phyloP scores from a whole-genome alignment of 2,888 invertebrate genomes.

The Mamestra brassicae region DNA sequence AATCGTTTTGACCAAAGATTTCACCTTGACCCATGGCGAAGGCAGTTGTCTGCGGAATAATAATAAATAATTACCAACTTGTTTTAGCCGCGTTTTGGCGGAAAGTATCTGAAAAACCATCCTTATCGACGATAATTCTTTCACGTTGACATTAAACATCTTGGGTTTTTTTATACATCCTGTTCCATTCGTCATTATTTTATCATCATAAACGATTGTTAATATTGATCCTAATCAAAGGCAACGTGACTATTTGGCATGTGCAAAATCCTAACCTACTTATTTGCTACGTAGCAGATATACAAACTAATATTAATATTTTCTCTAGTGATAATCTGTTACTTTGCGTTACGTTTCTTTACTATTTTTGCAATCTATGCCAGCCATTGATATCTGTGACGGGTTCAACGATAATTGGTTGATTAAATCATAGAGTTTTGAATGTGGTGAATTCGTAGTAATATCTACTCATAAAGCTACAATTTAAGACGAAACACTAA shows the following conservation, averaged over 20 bases:
- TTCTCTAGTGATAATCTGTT: conserved; percentile 10
- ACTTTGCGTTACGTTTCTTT: conserved; percentile 22
- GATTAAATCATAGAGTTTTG: not conserved
- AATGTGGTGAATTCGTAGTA: not conserved
- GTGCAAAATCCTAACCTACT: conserved; percentile 15
- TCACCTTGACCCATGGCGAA: conserved; percentile 71
- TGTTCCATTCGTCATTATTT: not conserved
- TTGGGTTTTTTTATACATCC: not conserved
- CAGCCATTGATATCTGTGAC: conserved; percentile 1
- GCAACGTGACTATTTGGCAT: not conserved
- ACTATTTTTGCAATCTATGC: conserved; percentile 24
- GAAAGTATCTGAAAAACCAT: not conserved
- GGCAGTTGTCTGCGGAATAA: conserved; percentile 66
- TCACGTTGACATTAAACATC: not conserved
- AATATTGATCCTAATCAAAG: conserved; percentile 17
- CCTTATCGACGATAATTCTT: not conserved
- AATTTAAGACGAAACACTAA: conserved; percentile 49
- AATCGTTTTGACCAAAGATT: conserved; percentile 69
- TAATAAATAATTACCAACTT: not conserved
- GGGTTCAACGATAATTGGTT: not conserved
- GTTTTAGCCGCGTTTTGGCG: not conserved
- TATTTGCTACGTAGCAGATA: not conserved
- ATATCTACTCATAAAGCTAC: too few species aligned
- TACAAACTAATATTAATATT: conserved; percentile 3
- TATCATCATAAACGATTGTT: conserved; percentile 21